Base-by-base conservation (phyloP, 2,888 invertebrate genomes). In the Polydesmus complanatus region DNA sequence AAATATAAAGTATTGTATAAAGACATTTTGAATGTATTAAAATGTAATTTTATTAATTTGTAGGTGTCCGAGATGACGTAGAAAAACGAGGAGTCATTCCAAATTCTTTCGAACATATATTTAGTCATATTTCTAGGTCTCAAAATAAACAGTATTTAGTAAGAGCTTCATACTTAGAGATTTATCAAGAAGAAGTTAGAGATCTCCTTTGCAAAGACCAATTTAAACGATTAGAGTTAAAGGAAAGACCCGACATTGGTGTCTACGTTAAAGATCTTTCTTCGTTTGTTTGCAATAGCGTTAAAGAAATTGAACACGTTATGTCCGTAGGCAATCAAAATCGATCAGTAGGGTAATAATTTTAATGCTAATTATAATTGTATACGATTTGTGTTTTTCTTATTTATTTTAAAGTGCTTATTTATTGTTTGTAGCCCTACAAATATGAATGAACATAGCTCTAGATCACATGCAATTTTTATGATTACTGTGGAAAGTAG, bases 361-460 rank as follows among this genome's bases (percentile, higher is more conserved):
- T 21, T 49, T 26, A 27, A 26, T 27, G 37, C 47, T 5, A 27
- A 62, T 5, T 56, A 53, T 22, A 23, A 21, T n/a, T 25, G 26
- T 19, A 37, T 58, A 18, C 50, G 18, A 59, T 54, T 49, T 52
- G 11, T n/a, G n/a, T n/a, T n/a, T n/a, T n/a, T n/a, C n/a, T n/a
- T n/a, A n/a, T n/a, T n/a, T n/a, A n/a, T n/a, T n/a, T n/a, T n/a
- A n/a, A n/a, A n/a, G n/a, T n/a, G 37, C 57, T 21, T 26, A 26
- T 57, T 23, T 56, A 8, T 37, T 5, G 5, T 37, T 37, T 37
- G 37, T 37, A 37, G 37, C 8, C 37, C 90, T 64, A 96, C 95
- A 58, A 90, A 95, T 74, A 96, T 96, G 95, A 98, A 99, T 78
- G 93, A 94, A 74, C 95, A 96, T 76, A 95, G 94, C 69, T 95